These are phyloP conservation scores for Myotis lucifugus DNA, from an alignment of 2,113 vertebrate genomes.

Conservation along the genomic window DNA sequence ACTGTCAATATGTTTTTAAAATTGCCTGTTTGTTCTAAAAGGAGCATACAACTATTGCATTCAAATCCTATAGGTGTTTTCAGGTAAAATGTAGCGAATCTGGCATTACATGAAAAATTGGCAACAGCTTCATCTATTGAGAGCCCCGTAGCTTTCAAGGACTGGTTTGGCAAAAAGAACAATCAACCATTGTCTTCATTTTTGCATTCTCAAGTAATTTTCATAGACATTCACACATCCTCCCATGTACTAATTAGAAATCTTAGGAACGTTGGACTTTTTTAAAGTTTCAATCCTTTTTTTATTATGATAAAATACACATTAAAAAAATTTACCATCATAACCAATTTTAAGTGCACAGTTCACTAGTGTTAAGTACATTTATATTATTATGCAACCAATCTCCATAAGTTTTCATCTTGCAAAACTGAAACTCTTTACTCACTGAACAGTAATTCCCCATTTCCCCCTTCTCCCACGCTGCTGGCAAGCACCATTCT, in stretches of 20 bases:
- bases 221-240: neutral
- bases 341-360: neutral
- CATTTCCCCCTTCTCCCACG: neutral
- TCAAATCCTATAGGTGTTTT: neutral
- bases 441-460: neutral
- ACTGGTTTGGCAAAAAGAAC: neutral
- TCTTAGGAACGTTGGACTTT: neutral
- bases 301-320: neutral
- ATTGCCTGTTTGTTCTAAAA: neutral
- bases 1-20: neutral
- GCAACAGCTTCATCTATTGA: neutral
- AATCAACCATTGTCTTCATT: neutral
- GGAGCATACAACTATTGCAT: neutral
- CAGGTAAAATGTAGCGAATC: neutral
- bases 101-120: neutral
- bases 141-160: neutral
- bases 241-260: neutral
- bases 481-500: neutral
- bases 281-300: neutral
- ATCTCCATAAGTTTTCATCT: neutral
- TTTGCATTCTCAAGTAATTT: constrained; percentile 35
- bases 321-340: neutral
- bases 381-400: neutral
- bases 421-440: neutral
- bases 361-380: neutral